Conservation (phyloP, 2,888 invertebrate genomes). For the Poecilus cupreus region DNA sequence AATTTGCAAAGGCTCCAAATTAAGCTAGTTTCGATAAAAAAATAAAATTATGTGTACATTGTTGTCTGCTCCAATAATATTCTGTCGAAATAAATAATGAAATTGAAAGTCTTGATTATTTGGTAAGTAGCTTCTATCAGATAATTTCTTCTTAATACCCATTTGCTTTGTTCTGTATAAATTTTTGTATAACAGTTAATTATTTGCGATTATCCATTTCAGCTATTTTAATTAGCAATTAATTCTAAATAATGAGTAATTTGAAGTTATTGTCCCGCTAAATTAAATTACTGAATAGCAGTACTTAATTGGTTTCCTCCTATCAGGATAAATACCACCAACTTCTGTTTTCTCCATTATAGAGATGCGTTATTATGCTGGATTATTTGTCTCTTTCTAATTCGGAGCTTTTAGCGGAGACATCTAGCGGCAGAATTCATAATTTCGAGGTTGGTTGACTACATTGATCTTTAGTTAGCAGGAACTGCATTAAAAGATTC, state of each 20-base stretch:
- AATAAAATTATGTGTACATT: too few relatives aligned
- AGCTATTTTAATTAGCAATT: conserved; percentile 53
- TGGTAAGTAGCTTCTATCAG: background rate
- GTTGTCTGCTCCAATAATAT: too few relatives aligned
- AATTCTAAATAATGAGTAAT: conserved; percentile 38
- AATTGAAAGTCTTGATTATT: background rate
- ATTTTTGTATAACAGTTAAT: conserved; percentile 34
- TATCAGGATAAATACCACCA: conserved; percentile 33
- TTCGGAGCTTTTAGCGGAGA: background rate
- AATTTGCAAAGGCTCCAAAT: too few relatives aligned
- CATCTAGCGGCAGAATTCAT: background rate
- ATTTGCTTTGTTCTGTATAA: background rate
- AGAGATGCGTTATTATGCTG: conserved; percentile 31
- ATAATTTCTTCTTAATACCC: conserved; percentile 9
- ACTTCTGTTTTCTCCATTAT: conserved; percentile 26
- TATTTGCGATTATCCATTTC: conserved; percentile 34
- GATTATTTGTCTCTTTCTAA: conserved; percentile 25
- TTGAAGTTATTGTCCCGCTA: conserved; percentile 51
- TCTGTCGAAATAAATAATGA: too few relatives aligned
- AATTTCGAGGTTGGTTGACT: background rate
- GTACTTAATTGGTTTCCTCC: conserved; percentile 42
- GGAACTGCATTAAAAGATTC: too few relatives aligned
- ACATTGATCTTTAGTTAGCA: too few relatives aligned
- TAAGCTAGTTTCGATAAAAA: too few relatives aligned
- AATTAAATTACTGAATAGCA: conserved; percentile 32